phyloP scores from a whole-genome alignment of 1,140 invertebrate species.

The Calephelis nemesis region DNA sequence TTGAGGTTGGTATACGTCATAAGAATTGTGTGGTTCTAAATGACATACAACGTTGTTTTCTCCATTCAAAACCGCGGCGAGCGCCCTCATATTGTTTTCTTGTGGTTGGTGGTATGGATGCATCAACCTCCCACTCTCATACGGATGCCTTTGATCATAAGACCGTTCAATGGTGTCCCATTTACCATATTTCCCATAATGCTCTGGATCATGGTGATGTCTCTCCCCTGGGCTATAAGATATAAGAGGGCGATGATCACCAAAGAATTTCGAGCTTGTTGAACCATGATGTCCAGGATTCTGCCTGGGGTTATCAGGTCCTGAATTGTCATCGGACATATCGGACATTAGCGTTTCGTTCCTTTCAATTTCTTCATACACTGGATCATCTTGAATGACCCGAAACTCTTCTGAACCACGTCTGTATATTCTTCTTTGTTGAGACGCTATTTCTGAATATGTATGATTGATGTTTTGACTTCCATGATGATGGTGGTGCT shows the following conservation, averaged over 20 bases:
- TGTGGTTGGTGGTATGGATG: constrained; percentile 67
- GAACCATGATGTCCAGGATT: constrained; percentile 77
- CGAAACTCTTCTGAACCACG: constrained; percentile 73
- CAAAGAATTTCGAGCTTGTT: constrained; percentile 85
- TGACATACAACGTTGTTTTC: constrained; percentile 90
- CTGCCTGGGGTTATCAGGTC: constrained; percentile 86
- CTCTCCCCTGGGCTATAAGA: constrained; percentile 82
- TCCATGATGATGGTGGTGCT: constrained; percentile 70
- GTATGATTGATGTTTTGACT: constrained; percentile 78
- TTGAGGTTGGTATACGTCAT: constrained; percentile 78
- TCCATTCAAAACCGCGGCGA: constrained; percentile 88
- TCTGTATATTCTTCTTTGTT: constrained; percentile 72
- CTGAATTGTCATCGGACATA: constrained; percentile 88
- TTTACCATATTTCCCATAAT: constrained; percentile 77
- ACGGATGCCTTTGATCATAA: constrained; percentile 67
- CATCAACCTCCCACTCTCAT: constrained; percentile 73
- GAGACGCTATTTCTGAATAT: constrained; percentile 80
- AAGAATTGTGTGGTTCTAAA: constrained; percentile 83
- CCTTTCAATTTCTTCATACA: constrained; percentile 90
- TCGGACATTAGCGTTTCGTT: constrained; percentile 87
- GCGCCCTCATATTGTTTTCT: constrained; percentile 82
- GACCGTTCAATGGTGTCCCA: constrained; percentile 81
- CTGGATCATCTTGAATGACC: constrained; percentile 85
- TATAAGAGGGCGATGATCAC: constrained; percentile 88
- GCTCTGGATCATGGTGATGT: constrained; percentile 78